Base-by-base conservation (phyloP, 2,797 vertebrate genomes). In the Takifugu rubripes region DNA sequence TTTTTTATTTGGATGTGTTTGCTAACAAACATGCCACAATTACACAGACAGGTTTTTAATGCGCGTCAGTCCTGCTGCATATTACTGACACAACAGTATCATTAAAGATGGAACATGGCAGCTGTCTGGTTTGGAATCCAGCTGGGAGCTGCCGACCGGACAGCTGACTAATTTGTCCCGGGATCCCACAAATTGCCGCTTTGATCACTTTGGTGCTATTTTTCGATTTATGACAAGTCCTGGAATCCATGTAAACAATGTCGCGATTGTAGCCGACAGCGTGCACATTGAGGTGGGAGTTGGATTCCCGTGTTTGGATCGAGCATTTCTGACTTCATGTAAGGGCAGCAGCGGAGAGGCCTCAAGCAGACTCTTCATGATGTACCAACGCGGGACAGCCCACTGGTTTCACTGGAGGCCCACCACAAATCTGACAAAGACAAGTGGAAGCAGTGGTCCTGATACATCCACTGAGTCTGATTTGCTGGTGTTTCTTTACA, bases 281-380 rank as follows among this genome's bases (percentile, higher is more conserved):
- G 56, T 78, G 84, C 77, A 77, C 61, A 64, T 54, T 58, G 78
- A 79, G 84, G 90, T 82, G 88, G 87, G 83, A 71, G 84, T 78
- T 76, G 82, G 75, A 88, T 84, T 89, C 75, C 73, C 83, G 69
- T 82, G 79, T 74, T 74, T 74, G 74, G 57, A 73, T 52, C 36
- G 61, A 84, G 75, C 74, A 66, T 61, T 74, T 73, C 60, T 83
- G 80, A 68, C 67, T 82, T 68, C 60, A 59, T 71, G 70, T 73
- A 69, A 61, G 49, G 78, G 67, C 75, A 52, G 62, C 77, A 75
- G 79, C 78, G 51, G 56, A 51, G 68, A 40, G 64, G 72, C 76
- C 64, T 83, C 71, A 71, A 53, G 69, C 64, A 70, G 75, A 66
- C 64, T 68, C 66, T 65, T 56, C 52, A 60, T 61, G 45, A 31